These are phyloP conservation scores for Timema podura DNA, from an alignment of 2,888 invertebrate genomes.

Conservation along the genomic window DNA sequence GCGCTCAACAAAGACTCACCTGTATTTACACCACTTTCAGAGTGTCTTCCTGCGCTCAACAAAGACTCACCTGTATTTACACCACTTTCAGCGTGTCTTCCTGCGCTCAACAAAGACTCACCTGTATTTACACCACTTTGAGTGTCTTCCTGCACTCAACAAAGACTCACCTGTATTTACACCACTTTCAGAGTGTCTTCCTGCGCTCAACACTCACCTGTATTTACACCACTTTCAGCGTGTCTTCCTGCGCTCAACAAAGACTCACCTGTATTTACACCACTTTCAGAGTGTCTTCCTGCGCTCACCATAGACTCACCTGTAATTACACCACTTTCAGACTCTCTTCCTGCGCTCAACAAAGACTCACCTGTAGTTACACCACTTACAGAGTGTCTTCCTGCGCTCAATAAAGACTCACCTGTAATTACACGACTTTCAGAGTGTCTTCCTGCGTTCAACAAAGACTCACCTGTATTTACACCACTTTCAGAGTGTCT, in stretches of 20 bases:
- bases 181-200: neutral
- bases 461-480: too few species aligned
- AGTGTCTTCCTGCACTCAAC: too few species aligned
- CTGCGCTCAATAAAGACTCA: conserved; percentile 42
- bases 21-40: neutral
- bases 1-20: too few species aligned
- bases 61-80: conserved; percentile 70
- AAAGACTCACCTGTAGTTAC: conserved; percentile 70
- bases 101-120: conserved; percentile 42
- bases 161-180: too few species aligned
- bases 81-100: conserved; percentile 83
- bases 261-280: too few species aligned
- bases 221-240: conserved; percentile 88
- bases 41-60: neutral
- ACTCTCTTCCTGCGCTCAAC: neutral
- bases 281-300: too few species aligned
- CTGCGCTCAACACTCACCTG: conserved; percentile 54
- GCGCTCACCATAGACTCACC: too few species aligned
- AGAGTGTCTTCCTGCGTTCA: too few species aligned
- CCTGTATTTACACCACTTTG: too few species aligned
- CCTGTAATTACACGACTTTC: too few species aligned
- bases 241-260: conserved; percentile 55
- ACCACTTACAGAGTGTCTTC: conserved; percentile 83
- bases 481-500: neutral
- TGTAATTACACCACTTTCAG: neutral